Evolutionary conservation across 2,888 invertebrate genomes (phyloP).

Genomic region (Drosophila lacicola): DNA sequence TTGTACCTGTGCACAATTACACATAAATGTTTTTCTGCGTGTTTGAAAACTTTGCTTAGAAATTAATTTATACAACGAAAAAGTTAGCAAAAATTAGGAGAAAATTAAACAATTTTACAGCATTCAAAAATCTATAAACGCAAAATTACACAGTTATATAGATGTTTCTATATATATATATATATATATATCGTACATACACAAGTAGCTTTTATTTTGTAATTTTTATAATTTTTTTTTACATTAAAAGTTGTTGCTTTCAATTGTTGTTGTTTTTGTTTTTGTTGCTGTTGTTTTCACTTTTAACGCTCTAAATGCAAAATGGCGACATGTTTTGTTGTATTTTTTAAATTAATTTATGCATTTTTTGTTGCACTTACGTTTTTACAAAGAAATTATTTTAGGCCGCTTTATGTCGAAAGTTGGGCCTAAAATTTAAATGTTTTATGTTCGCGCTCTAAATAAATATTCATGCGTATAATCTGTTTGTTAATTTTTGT

Average conservation of each 20-base stretch:
- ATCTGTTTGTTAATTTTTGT: constrained; percentile 39
- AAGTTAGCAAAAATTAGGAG: constrained; percentile 45
- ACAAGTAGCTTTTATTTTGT: constrained; percentile 13
- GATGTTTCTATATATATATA: neutral
- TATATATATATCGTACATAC: constrained; percentile 23
- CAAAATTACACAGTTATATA: constrained; percentile 36
- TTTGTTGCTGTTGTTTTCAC: constrained; percentile 34
- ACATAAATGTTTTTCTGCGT: constrained; percentile 51
- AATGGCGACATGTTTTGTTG: constrained; percentile 83
- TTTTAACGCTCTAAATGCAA: constrained; percentile 81
- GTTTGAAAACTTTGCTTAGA: constrained; percentile 59
- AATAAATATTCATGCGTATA: constrained; percentile 66
- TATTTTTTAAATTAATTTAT: constrained; percentile 52
- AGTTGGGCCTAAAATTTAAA: constrained; percentile 70
- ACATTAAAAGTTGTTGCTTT: constrained; percentile 53
- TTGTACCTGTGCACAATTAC: constrained; percentile 72
- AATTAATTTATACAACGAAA: constrained; percentile 72
- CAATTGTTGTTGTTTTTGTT: constrained; percentile 21
- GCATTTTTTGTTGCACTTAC: constrained; percentile 41
- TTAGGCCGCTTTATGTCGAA: constrained; percentile 71
- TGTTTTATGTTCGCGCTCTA: constrained; percentile 31
- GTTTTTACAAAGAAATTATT: constrained; percentile 85
- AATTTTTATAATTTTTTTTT: constrained; percentile 25
- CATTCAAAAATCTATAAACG: constrained; percentile 35
- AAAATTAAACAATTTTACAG: constrained; percentile 48